These are phyloP conservation scores for Dichetophora obliterata DNA, from an alignment of 2,888 invertebrate species.

Conservation along the genomic window DNA sequence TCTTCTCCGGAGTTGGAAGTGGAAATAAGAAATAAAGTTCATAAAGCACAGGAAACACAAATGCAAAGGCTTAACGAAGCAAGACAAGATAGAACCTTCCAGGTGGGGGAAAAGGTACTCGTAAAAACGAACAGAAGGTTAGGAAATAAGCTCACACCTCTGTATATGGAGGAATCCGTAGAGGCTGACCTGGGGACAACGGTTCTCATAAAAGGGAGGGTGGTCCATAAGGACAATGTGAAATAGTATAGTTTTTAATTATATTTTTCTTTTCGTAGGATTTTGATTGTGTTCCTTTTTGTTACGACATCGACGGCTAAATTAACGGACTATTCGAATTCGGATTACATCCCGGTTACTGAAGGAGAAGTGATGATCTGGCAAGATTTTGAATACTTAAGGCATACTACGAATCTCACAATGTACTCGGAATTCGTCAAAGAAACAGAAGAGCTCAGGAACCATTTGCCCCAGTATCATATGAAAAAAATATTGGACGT, in stretches of 20 bases:
- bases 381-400: conserved; percentile 36
- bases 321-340: conserved; percentile 38
- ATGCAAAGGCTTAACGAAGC: conserved; percentile 38
- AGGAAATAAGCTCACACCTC: conserved; percentile 31
- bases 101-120: conserved; percentile 41
- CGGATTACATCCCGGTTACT: conserved; percentile 35
- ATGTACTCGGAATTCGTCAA: conserved; percentile 25
- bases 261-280: not conserved
- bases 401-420: conserved; percentile 37
- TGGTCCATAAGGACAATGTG: conserved; percentile 20
- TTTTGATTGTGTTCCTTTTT: not conserved
- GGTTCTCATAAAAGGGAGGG: conserved; percentile 39
- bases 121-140: conserved; percentile 38
- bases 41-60: conserved; percentile 31
- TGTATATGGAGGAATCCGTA: conserved; percentile 28
- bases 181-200: conserved; percentile 39
- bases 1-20: conserved; percentile 21
- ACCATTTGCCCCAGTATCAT: conserved; percentile 41
- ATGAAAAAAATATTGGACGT: conserved; percentile 42
- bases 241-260: not conserved
- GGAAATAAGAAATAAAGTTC: conserved; percentile 37
- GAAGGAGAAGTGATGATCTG: conserved; percentile 36
- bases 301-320: not conserved
- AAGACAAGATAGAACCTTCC: conserved; percentile 40
- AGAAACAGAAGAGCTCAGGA: conserved; percentile 24